Conservation (phyloP, 2,113 vertebrate genomes). For the Macheiramphus alcinus region DNA sequence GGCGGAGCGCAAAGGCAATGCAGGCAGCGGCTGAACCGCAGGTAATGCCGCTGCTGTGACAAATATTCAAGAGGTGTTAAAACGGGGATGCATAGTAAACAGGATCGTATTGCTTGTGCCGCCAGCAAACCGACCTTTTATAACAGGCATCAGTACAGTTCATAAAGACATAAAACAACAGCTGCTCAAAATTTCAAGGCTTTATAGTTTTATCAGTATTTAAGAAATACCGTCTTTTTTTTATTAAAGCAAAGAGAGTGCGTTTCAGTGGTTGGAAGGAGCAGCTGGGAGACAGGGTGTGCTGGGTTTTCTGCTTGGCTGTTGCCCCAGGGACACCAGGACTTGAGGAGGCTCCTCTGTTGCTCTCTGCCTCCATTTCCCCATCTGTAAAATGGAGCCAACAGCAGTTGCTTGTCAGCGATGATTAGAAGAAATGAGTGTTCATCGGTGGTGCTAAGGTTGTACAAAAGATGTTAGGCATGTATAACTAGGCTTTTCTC, state of each 20-base stretch:
- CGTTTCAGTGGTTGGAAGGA: not conserved
- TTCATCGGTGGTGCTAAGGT: not conserved
- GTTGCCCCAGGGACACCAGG: accelerated
- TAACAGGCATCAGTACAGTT: slow-evolving; percentile 3
- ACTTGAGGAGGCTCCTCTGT: not conserved
- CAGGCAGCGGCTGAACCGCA: not conserved
- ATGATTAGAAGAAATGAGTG: no score
- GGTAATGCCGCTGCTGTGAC: not conserved
- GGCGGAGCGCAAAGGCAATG: accelerated
- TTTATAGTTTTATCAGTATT: slow-evolving; percentile 40
- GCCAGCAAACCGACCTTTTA: slow-evolving; percentile 33
- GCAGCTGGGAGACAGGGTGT: not conserved
- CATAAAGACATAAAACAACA: slow-evolving; percentile 53
- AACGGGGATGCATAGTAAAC: not conserved
- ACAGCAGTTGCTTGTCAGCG: not conserved
- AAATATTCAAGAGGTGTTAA: not conserved
- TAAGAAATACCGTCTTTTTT: slow-evolving; percentile 22
- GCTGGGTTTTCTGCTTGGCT: not conserved
- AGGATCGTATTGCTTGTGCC: not conserved
- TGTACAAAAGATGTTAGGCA: accelerated
- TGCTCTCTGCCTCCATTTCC: not conserved
- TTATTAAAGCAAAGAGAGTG: not conserved
- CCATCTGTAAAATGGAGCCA: not conserved
- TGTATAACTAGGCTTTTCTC: not conserved
- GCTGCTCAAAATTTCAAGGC: slow-evolving; percentile 45